Conservation (phyloP, 2,888 invertebrate species). For the Polymixis flavicincta region DNA sequence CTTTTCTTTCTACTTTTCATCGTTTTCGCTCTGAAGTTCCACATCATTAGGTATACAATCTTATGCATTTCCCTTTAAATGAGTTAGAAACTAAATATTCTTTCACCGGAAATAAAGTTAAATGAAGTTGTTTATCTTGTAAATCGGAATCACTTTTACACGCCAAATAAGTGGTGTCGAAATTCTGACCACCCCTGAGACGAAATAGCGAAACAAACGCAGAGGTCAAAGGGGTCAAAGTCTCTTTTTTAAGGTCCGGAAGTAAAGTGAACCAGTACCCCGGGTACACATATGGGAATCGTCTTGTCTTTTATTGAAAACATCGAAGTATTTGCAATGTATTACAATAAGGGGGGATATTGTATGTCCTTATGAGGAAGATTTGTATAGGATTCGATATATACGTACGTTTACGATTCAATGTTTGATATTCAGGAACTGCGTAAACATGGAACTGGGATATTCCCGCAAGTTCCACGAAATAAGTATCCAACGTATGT, state of each 20-base stretch:
- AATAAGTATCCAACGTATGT: neutral
- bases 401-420: slow-evolving; percentile 4
- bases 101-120: neutral
- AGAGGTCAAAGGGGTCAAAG: neutral
- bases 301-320: slow-evolving; percentile 23
- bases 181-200: neutral
- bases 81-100: neutral
- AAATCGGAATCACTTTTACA: neutral
- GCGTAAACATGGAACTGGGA: slow-evolving; percentile 9
- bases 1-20: neutral
- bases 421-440: slow-evolving; percentile 24
- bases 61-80: neutral
- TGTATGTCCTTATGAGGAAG: neutral
- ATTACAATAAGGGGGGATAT: neutral
- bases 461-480: slow-evolving; percentile 7
- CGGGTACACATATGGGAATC: neutral
- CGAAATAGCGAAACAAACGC: neutral
- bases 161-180: neutral
- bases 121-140: too few species aligned
- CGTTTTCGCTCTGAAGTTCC: too few species aligned
- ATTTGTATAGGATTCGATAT: slow-evolving; percentile 14
- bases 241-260: neutral
- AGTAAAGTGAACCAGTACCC: too few species aligned
- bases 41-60: neutral
- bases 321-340: slow-evolving; percentile 1